Conservation (phyloP, 1,140 invertebrate species). For the Papilio dardanus region DNA sequence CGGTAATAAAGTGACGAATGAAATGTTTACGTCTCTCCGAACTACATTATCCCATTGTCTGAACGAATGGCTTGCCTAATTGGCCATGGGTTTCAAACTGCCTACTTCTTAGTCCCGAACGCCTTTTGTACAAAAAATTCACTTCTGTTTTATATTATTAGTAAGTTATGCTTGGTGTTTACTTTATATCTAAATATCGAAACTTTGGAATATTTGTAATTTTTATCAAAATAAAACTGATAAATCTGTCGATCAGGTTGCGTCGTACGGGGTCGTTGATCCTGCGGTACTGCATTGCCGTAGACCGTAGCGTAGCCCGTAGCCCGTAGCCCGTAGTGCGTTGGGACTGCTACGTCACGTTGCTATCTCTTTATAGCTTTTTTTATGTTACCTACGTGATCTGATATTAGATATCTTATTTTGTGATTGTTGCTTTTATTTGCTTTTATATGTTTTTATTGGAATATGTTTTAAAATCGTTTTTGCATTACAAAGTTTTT, state of each 20-base stretch:
- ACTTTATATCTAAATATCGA: background rate
- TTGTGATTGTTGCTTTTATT: background rate
- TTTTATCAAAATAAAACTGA: background rate
- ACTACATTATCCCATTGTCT: background rate
- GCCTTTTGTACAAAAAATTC: too few relatives aligned
- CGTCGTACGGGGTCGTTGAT: conserved; percentile 25
- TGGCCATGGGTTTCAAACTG: background rate
- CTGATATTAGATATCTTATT: background rate
- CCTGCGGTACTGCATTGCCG: conserved; percentile 23
- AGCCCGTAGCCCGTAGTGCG: conserved; percentile 7
- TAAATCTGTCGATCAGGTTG: conserved; percentile 25
- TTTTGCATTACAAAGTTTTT: background rate
- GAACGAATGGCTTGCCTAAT: background rate
- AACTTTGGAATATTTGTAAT: background rate
- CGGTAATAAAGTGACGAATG: too few relatives aligned
- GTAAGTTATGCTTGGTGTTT: background rate
- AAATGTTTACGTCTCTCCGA: background rate
- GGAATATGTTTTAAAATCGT: background rate
- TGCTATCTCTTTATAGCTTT: conserved; percentile 1
- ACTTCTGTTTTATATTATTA: background rate
- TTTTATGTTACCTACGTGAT: conserved; percentile 21
- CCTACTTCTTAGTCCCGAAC: too few relatives aligned
- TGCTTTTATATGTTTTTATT: background rate
- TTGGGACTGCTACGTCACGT: conserved; percentile 19
- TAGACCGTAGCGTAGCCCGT: conserved; percentile 20